Conservation (phyloP, 1,140 invertebrate species). For the Carposina sasakii region DNA sequence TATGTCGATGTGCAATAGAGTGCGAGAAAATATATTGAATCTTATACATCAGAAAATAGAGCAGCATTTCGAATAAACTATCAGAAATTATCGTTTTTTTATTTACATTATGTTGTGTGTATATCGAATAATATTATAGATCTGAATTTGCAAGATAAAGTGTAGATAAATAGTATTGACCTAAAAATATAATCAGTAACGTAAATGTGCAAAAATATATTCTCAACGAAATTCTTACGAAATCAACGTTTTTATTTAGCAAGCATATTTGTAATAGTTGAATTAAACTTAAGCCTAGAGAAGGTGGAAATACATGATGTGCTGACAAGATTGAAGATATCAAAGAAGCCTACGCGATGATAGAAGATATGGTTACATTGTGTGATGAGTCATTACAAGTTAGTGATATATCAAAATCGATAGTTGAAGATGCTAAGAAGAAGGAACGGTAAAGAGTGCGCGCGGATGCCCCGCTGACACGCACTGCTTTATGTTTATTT, state of each 20-base stretch:
- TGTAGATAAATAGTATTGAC: conserved; percentile 35
- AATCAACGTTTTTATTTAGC: conserved; percentile 16
- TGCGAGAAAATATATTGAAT: conserved; percentile 55
- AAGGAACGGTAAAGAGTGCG: conserved; percentile 36
- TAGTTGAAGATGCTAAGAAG: too few species aligned
- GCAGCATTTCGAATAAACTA: conserved; percentile 55
- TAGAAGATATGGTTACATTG: conserved; percentile 25
- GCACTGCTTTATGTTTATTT: conserved; percentile 58
- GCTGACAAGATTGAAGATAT: conserved; percentile 35
- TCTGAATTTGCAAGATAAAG: conserved; percentile 27
- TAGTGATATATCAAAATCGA: conserved; percentile 35
- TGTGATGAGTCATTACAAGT: conserved; percentile 25
- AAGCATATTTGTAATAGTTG: conserved; percentile 23
- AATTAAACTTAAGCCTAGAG: conserved; percentile 17
- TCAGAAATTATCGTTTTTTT: conserved; percentile 51
- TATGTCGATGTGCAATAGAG: conserved; percentile 47
- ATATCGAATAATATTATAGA: conserved; percentile 51
- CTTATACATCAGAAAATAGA: conserved; percentile 61
- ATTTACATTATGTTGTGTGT: conserved; percentile 58
- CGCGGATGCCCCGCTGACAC: conserved; percentile 33
- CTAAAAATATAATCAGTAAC: conserved; percentile 22
- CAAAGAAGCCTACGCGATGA: conserved; percentile 30
- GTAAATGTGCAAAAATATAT: conserved; percentile 15
- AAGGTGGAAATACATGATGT: conserved; percentile 61
- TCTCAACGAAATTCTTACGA: conserved; percentile 2